Evolutionary conservation across 2,113 vertebrate genomes (phyloP).

Genomic region (Rhadina sibilatrix): DNA sequence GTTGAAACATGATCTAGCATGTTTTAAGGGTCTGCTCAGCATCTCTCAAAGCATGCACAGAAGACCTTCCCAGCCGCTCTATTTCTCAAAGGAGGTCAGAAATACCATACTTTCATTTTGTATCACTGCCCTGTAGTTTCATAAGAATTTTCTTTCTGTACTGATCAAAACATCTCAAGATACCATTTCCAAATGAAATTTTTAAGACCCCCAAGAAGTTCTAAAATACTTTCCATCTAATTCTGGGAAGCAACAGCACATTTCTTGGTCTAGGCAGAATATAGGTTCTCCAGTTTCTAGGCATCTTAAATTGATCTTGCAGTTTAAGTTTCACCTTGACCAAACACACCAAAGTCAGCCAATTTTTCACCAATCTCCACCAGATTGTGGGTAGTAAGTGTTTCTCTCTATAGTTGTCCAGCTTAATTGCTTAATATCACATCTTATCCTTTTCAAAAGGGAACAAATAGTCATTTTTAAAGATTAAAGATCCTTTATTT

Average conservation of each 20-base stretch:
- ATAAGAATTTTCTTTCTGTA: background rate
- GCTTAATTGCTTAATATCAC: background rate
- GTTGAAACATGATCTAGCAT: background rate
- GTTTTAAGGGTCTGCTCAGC: background rate
- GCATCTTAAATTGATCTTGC: background rate
- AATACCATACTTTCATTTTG: background rate
- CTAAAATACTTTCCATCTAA: background rate
- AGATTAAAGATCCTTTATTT: background rate
- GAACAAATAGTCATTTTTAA: background rate
- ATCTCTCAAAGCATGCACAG: background rate
- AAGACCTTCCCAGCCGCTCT: background rate
- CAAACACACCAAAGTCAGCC: background rate
- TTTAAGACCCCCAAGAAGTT: background rate
- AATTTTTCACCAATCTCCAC: background rate
- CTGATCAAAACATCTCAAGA: background rate
- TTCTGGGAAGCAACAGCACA: background rate
- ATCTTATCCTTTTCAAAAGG: background rate
- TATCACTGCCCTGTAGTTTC: background rate
- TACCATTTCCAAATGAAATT: background rate
- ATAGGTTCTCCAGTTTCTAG: background rate
- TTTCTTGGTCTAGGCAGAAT: background rate
- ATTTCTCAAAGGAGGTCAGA: background rate
- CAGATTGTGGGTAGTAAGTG: background rate
- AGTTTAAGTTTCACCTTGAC: background rate
- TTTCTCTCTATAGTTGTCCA: background rate